Evolutionary conservation across 2,797 vertebrate genomes (phyloP).

Genomic region (Moxostoma hubbsi): DNA sequence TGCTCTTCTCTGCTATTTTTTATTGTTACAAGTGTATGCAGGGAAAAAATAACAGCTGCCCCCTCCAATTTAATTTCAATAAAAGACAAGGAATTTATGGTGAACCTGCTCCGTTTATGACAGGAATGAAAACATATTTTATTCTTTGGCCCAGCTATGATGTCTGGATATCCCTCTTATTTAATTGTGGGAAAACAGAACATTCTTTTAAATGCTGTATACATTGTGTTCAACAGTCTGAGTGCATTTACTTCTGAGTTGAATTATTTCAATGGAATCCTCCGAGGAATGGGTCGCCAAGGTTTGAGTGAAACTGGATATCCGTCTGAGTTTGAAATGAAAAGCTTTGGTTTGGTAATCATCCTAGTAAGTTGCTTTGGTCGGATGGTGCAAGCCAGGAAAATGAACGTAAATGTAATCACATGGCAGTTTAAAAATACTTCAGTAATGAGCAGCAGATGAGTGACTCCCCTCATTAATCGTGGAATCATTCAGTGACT

Average conservation of each 20-base stretch:
- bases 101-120: constrained; percentile 47
- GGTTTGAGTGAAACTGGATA: constrained; percentile 39
- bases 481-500: constrained; percentile 1
- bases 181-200: constrained; percentile 36
- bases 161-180: constrained; percentile 41
- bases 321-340: constrained; percentile 16
- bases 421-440: constrained; percentile 17
- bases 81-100: constrained; percentile 61
- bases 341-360: constrained; percentile 42
- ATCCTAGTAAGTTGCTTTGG: constrained; percentile 33
- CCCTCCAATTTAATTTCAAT: constrained; percentile 61
- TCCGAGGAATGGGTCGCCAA: constrained; percentile 12
- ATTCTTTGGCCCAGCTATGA: constrained; percentile 28
- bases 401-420: constrained; percentile 40
- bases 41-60: constrained; percentile 60
- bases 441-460: constrained; percentile 35
- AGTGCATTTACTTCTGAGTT: constrained; percentile 23
- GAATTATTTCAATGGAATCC: constrained; percentile 23
- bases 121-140: constrained; percentile 50
- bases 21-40: constrained; percentile 61
- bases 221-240: constrained; percentile 16
- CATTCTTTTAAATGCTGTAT: constrained; percentile 24
- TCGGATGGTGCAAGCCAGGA: constrained; percentile 24
- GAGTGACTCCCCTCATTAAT: constrained; percentile 23
- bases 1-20: constrained; percentile 36